Conservation (phyloP, 2,888 invertebrate genomes). For the Hoplodrina ambigua region DNA sequence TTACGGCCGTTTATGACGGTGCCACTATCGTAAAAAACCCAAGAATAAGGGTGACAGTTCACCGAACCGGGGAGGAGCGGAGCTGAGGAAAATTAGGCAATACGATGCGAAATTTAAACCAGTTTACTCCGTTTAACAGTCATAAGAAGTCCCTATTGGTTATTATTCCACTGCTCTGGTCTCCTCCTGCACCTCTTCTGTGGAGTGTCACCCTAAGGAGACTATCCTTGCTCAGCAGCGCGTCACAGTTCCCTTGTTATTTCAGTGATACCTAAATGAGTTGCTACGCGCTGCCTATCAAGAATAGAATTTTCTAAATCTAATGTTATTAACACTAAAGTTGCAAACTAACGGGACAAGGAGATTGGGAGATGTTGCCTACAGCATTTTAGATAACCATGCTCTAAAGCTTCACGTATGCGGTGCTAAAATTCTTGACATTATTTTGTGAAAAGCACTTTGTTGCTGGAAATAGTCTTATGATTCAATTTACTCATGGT, state of each 20-base stretch:
- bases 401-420: background rate
- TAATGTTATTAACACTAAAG: constrained; percentile 35
- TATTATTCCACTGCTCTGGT: no score
- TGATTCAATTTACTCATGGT: constrained; percentile 17
- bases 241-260: background rate
- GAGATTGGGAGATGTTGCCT: background rate
- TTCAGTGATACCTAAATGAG: background rate
- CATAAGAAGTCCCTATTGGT: no score
- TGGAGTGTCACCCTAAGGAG: background rate
- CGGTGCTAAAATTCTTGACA: constrained; percentile 5
- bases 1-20: background rate
- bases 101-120: background rate
- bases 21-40: background rate
- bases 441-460: constrained; percentile 3
- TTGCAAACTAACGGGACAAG: constrained; percentile 38
- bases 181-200: background rate
- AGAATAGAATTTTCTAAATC: constrained; percentile 4
- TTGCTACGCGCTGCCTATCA: background rate
- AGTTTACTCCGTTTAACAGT: no score
- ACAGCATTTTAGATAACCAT: background rate
- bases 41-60: background rate
- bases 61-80: background rate
- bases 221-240: background rate
- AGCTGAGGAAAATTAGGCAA: background rate
- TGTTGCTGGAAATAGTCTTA: constrained; percentile 1